These are phyloP conservation scores for Taeniopygia guttata DNA, from an alignment of 2,797 vertebrate species.

Conservation along the genomic window DNA sequence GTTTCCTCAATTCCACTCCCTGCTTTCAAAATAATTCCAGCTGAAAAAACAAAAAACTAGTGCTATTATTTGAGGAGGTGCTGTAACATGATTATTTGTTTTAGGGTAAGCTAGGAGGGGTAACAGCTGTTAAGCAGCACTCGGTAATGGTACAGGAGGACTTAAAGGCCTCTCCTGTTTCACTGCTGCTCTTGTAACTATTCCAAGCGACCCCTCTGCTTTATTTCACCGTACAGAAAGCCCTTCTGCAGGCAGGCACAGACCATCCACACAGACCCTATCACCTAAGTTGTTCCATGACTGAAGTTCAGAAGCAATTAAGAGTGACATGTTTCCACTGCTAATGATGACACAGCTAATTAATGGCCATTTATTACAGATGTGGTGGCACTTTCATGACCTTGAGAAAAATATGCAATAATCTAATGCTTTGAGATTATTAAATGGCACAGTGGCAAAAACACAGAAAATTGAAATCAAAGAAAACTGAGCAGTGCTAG, in stretches of 20 bases:
- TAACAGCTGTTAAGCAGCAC: conserved; percentile 16
- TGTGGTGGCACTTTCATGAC: not conserved
- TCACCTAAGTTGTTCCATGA: not conserved
- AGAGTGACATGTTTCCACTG: not conserved
- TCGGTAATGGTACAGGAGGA: not conserved
- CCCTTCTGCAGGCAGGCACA: not conserved
- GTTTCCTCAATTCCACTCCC: not conserved
- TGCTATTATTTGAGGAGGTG: not conserved
- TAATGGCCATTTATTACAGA: not conserved
- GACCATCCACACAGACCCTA: not conserved
- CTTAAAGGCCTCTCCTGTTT: not conserved
- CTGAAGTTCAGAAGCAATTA: not conserved
- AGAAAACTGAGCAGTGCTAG: not conserved
- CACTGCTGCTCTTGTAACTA: not conserved
- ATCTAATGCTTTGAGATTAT: not conserved
- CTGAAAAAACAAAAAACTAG: not conserved
- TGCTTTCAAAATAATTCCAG: not conserved
- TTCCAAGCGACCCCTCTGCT: not conserved
- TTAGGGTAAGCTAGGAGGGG: not conserved
- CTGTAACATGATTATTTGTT: not conserved
- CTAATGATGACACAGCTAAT: not conserved
- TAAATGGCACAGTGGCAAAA: not conserved
- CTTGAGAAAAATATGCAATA: not conserved
- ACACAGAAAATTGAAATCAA: not conserved
- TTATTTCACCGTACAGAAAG: not conserved